phyloP scores from a whole-genome alignment of 2,113 vertebrate species.

The Loxodonta africana region DNA sequence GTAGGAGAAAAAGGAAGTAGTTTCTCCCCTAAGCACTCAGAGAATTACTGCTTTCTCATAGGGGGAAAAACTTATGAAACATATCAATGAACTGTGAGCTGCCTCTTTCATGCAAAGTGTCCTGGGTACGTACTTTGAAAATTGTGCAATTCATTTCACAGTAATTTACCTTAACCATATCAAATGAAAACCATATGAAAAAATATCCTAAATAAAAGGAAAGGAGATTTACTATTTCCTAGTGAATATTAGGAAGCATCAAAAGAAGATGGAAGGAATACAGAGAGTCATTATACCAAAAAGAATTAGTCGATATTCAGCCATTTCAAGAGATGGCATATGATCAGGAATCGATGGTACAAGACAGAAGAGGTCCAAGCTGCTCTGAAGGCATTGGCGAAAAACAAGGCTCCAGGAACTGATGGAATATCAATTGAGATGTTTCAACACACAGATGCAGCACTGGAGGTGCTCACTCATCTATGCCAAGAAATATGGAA shows the following conservation, averaged over 20 bases:
- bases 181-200: neutral
- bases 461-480: no score
- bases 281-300: no score
- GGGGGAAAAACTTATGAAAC: neutral
- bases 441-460: no score
- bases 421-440: no score
- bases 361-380: no score
- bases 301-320: no score
- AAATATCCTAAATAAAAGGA: neutral
- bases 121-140: neutral
- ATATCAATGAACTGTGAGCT: neutral
- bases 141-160: neutral
- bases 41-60: neutral
- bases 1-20: neutral
- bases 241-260: neutral
- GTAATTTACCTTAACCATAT: neutral
- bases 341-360: no score
- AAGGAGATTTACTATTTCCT: slow-evolving; percentile 3
- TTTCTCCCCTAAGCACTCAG: neutral
- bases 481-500: no score
- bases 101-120: neutral
- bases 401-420: no score
- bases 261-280: no score
- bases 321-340: no score
- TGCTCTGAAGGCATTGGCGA: no score